Evolutionary conservation across 2,113 vertebrate genomes (phyloP).

Genomic region (Triplophysa dalaica): DNA sequence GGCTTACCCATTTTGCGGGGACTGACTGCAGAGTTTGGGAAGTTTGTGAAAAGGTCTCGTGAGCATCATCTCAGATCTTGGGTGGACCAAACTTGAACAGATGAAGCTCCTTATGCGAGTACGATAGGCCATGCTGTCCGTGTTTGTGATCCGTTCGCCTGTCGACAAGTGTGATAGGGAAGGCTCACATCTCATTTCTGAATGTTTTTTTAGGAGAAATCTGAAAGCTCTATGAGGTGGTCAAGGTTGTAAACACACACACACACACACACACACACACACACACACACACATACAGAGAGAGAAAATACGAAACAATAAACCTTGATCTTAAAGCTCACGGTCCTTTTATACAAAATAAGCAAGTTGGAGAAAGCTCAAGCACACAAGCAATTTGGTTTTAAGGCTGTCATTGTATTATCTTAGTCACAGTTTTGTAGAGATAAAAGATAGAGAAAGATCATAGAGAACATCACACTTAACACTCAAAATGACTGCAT

Average conservation of each 20-base stretch:
- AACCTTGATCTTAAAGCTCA: constrained; percentile 22
- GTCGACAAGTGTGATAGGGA: background rate
- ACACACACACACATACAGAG: background rate
- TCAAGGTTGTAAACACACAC: constrained; percentile 30
- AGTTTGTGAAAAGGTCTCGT: background rate
- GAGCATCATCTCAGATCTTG: background rate
- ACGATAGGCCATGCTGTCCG: constrained; percentile 23
- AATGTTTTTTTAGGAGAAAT: constrained; percentile 21
- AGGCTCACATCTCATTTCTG: background rate
- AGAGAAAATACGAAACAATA: background rate
- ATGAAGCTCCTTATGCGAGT: background rate
- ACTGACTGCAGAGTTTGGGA: background rate
- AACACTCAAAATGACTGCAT: too few relatives aligned
- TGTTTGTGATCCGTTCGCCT: background rate
- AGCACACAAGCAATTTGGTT: background rate
- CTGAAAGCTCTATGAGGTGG: background rate
- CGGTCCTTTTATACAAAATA: background rate
- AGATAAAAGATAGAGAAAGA: too few relatives aligned
- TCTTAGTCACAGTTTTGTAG: too few relatives aligned
- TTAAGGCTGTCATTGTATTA: background rate
- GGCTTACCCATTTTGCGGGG: constrained; percentile 36
- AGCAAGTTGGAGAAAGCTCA: background rate
- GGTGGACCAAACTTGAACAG: background rate
- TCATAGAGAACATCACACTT: too few relatives aligned
- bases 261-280: background rate